Conservation (phyloP, 2,888 invertebrate genomes). For the Urechis unicinctus region DNA sequence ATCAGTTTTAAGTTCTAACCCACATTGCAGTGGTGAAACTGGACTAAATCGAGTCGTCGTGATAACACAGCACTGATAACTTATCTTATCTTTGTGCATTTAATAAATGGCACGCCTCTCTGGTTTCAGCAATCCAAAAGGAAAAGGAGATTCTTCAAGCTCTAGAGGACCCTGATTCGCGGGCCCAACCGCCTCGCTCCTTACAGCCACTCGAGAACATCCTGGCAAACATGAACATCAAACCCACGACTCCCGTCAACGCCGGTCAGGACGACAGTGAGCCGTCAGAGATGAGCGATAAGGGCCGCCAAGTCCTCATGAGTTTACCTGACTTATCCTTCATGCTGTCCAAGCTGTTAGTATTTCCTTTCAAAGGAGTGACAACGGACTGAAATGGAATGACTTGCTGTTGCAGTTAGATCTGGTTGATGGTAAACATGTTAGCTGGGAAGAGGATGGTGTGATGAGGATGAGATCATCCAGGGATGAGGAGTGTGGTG, state of each 20-base stretch:
- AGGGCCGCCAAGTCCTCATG: slow-evolving; percentile 28
- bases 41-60: no score
- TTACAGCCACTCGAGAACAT: slow-evolving; percentile 42
- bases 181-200: slow-evolving; percentile 62
- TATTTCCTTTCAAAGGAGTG: slow-evolving; percentile 39
- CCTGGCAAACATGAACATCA: slow-evolving; percentile 37
- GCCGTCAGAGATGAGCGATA: neutral
- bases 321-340: slow-evolving; percentile 48
- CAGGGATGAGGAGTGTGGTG: no score
- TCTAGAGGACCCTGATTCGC: slow-evolving; percentile 10
- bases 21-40: no score
- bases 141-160: slow-evolving; percentile 17
- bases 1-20: no score
- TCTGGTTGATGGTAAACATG: no score
- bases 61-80: no score
- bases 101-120: no score
- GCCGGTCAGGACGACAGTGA: neutral
- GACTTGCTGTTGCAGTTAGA: no score
- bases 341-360: slow-evolving; percentile 50
- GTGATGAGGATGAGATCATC: no score
- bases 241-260: slow-evolving; percentile 29
- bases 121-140: slow-evolving; percentile 11
- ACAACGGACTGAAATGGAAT: neutral
- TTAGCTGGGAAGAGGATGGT: no score
- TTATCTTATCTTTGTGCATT: no score